phyloP scores from a whole-genome alignment of 1,140 invertebrate genomes.

The Drosophila serrata region DNA sequence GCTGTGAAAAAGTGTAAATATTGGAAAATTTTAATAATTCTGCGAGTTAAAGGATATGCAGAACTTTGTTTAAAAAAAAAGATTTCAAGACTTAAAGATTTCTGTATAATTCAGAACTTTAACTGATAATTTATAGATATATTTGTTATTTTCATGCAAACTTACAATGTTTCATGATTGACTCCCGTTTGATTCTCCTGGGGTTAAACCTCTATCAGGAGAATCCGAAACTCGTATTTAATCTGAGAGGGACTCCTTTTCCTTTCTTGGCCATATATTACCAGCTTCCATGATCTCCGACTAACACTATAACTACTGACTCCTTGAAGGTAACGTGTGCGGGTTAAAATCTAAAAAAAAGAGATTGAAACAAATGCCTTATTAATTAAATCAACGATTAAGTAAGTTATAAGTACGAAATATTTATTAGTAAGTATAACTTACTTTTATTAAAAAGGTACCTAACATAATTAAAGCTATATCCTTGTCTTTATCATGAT shows the following conservation, averaged over 20 bases:
- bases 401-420: neutral
- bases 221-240: neutral
- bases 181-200: slow-evolving; percentile 9
- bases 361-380: neutral
- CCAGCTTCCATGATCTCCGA: slow-evolving; percentile 11
- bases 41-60: neutral
- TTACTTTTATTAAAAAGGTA: no score
- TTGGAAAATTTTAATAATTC: neutral
- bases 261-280: slow-evolving; percentile 7
- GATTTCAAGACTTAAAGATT: no score
- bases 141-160: neutral
- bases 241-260: slow-evolving; percentile 3
- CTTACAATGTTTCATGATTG: slow-evolving; percentile 47
- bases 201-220: slow-evolving; percentile 1
- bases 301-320: neutral
- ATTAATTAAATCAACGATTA: neutral
- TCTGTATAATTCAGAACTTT: neutral
- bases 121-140: neutral
- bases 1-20: slow-evolving; percentile 25
- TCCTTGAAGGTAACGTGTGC: neutral
- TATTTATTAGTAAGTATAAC: no score
- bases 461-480: no score
- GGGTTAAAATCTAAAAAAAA: neutral
- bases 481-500: neutral
- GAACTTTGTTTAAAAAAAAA: neutral